Conservation (phyloP, 2,113 vertebrate genomes). For the Vidua macroura region DNA sequence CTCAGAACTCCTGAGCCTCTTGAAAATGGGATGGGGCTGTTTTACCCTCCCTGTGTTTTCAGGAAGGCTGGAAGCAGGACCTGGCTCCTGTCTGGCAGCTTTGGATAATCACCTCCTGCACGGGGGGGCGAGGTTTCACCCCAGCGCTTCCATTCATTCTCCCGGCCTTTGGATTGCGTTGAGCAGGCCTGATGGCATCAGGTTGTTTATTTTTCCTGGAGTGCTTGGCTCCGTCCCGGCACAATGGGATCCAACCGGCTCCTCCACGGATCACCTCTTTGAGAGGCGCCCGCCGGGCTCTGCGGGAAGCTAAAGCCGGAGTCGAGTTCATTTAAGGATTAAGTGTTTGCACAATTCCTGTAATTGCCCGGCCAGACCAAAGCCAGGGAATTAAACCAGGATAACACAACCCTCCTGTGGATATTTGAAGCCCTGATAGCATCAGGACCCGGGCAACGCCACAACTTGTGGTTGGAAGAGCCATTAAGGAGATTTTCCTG, state of each 20-base stretch:
- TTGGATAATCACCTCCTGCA: neutral
- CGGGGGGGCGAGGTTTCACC: neutral
- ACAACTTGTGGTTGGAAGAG: neutral
- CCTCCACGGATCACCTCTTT: neutral
- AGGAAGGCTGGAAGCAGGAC: neutral
- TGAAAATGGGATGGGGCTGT: neutral
- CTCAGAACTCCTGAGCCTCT: neutral
- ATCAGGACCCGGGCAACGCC: neutral
- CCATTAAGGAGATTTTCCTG: neutral
- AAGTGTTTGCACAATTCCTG: neutral
- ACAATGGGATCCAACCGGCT: neutral
- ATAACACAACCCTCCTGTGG: neutral
- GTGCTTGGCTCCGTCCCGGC: neutral
- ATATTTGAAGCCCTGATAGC: neutral
- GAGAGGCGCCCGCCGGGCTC: neutral
- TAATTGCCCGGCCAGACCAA: neutral
- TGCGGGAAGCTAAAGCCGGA: neutral
- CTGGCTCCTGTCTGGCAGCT: neutral
- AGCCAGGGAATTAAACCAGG: neutral
- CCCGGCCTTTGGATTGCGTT: fast-evolving
- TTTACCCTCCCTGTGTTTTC: neutral
- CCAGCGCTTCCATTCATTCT: neutral
- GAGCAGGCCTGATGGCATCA: neutral
- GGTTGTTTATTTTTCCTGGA: neutral
- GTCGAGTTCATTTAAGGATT: neutral